phyloP scores from a whole-genome alignment of 1,140 invertebrate species.

The Drosophila quadrilineata region DNA sequence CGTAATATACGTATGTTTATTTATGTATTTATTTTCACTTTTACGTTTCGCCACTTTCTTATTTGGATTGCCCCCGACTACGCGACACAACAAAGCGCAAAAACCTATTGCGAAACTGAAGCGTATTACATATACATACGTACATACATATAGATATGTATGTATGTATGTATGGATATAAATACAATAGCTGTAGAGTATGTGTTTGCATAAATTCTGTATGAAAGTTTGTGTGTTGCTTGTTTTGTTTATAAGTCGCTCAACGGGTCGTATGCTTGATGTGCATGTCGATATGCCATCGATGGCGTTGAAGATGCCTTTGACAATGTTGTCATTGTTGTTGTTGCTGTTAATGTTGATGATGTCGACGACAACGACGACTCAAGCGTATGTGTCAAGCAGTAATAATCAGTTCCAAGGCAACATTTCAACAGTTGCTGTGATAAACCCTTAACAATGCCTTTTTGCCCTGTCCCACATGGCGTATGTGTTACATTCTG shows the following conservation, averaged over 20 bases:
- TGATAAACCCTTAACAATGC: constrained; percentile 31
- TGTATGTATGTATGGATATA: constrained; percentile 26
- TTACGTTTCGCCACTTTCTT: constrained; percentile 58
- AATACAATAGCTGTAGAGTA: background rate
- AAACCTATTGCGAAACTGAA: constrained; percentile 40
- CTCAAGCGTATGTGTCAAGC: constrained; percentile 63
- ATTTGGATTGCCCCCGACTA: constrained; percentile 47
- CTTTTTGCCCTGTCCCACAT: constrained; percentile 29
- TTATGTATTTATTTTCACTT: constrained; percentile 50
- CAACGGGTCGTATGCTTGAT: constrained; percentile 58
- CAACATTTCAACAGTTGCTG: constrained; percentile 30
- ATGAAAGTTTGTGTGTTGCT: constrained; percentile 13
- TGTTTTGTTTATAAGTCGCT: constrained; percentile 29
- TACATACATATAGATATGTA: constrained; percentile 2
- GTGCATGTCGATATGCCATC: constrained; percentile 31
- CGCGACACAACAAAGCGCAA: too few relatives aligned
- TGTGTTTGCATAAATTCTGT: constrained; percentile 2
- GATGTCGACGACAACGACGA: too few relatives aligned
- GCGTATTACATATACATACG: constrained; percentile 38
- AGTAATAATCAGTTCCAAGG: constrained; percentile 73
- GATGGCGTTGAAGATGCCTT: constrained; percentile 11
- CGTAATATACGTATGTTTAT: constrained; percentile 31
- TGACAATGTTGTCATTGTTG: constrained; percentile 9
- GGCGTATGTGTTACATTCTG: constrained; percentile 60
- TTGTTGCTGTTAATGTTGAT: constrained; percentile 9